Conservation (phyloP, 2,888 invertebrate genomes). For the Protophormia terraenovae region DNA sequence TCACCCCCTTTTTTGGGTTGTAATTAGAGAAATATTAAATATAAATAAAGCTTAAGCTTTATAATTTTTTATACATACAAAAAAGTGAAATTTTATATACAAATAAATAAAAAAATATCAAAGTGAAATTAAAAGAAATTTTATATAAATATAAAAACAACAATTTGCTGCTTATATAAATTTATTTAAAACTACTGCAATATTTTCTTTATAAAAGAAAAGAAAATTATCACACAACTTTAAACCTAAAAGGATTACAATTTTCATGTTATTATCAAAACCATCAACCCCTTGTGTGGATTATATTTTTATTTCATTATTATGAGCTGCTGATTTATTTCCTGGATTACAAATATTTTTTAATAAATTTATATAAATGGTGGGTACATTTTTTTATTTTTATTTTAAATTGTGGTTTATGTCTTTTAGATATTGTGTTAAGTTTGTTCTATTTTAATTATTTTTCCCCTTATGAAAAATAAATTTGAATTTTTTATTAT, state of each 20-base stretch:
- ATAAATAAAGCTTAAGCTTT: conserved; percentile 35
- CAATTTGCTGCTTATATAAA: not conserved
- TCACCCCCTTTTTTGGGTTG: conserved; percentile 38
- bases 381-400: conserved; percentile 11
- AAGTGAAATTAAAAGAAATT: conserved; percentile 54
- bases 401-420: not conserved
- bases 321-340: conserved; percentile 18
- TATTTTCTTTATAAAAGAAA: not conserved
- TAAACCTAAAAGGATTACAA: not conserved
- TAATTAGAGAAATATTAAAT: conserved; percentile 27
- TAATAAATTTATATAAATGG: conserved; percentile 49
- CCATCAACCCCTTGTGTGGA: conserved; percentile 17
- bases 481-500: not conserved
- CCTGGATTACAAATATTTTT: conserved; percentile 11
- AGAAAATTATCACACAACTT: not conserved
- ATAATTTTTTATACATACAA: not conserved
- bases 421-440: not conserved
- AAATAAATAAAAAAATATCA: conserved; percentile 14
- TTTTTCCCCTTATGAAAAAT: not conserved
- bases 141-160: conserved; percentile 6
- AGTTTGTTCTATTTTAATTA: not conserved
- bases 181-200: conserved; percentile 1
- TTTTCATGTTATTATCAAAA: not conserved
- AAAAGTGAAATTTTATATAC: conserved; percentile 51
- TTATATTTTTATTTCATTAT: not conserved